Conservation (phyloP, 2,888 invertebrate genomes). For the Exocentrus adspersus region DNA sequence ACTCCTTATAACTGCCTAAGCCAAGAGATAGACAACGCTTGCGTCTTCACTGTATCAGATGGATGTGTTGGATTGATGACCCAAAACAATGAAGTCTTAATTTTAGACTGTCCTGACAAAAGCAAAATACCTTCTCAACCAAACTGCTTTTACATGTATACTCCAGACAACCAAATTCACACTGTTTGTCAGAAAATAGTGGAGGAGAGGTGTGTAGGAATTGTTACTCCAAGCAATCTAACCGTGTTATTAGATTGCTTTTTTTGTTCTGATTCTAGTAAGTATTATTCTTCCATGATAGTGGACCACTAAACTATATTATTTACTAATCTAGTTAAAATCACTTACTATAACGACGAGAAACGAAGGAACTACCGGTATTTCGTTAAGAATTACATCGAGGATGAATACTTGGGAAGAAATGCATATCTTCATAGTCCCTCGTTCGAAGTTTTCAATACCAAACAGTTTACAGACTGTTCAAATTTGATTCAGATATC, state of each 20-base stretch:
- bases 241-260: background rate
- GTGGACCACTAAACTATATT: too few species aligned
- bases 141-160: background rate
- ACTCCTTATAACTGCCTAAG: slow-evolving; percentile 3
- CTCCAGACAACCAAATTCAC: background rate
- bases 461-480: background rate
- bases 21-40: background rate
- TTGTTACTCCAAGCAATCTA: slow-evolving; percentile 1
- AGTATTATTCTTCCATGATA: background rate
- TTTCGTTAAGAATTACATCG: slow-evolving; percentile 3
- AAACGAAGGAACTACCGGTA: background rate
- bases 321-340: background rate
- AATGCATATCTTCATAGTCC: background rate
- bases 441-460: background rate
- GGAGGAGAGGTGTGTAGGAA: slow-evolving; percentile 7
- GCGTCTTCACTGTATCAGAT: background rate
- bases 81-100: slow-evolving; percentile 1
- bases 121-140: background rate
- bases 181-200: background rate
- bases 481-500: background rate
- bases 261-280: background rate
- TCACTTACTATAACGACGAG: background rate
- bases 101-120: background rate
- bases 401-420: background rate
- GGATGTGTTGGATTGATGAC: background rate